Evolutionary conservation across 92 coral and sea anemone species (phyloP).

Genomic region (Desmophyllum pertusum): DNA sequence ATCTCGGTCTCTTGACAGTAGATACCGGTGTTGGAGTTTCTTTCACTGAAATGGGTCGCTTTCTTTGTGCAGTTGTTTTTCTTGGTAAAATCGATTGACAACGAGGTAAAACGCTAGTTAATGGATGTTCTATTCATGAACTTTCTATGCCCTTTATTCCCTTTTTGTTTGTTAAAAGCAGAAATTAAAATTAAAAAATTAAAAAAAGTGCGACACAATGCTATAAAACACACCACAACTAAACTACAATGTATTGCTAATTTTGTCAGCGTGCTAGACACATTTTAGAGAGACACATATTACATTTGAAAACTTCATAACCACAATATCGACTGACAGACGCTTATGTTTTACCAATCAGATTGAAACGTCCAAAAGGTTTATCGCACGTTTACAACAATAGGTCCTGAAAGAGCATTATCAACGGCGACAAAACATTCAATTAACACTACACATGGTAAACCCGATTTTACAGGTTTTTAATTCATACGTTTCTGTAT

Average conservation of each 20-base stretch:
- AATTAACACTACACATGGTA: not conserved
- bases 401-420: not conserved
- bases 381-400: not conserved
- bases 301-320: not conserved
- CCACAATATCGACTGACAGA: not conserved
- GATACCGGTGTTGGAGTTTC: no score
- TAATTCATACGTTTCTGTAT: not conserved
- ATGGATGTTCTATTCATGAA: not conserved
- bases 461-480: not conserved
- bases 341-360: not conserved
- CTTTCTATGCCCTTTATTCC: not conserved
- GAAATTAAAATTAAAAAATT: not conserved
- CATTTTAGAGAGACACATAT: not conserved
- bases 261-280: not conserved
- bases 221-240: no score
- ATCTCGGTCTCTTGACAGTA: no score
- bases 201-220: no score
- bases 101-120: no score
- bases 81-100: no score
- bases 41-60: no score
- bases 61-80: no score
- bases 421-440: not conserved
- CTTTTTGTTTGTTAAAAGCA: not conserved
- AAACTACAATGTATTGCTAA: not conserved
- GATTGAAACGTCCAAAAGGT: not conserved